phyloP scores from a whole-genome alignment of 2,888 invertebrate genomes.

The Melanotus villosus region DNA sequence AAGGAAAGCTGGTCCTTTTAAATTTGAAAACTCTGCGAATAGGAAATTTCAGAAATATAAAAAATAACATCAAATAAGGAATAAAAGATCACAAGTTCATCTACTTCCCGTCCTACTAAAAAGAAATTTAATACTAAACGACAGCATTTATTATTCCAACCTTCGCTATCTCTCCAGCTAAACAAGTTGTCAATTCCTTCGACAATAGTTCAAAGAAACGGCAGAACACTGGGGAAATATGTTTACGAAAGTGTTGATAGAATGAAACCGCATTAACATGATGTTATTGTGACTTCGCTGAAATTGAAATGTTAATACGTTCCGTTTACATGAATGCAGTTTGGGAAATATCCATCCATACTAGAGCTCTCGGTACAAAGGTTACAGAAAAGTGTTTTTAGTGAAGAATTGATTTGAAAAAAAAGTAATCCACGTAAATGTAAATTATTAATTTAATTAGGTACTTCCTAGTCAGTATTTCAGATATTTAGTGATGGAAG shows the following conservation, averaged over 20 bases:
- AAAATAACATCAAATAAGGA: background rate
- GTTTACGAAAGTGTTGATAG: conserved; percentile 61
- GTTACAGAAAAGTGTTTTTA: background rate
- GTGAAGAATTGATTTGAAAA: background rate
- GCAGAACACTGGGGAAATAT: conserved; percentile 68
- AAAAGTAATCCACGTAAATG: no score
- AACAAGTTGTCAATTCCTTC: conserved; percentile 65
- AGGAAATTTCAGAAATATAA: background rate
- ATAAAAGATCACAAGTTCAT: conserved; percentile 1
- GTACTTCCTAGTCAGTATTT: no score
- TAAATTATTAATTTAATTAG: no score
- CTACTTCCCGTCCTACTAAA: conserved; percentile 2
- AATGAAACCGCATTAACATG: conserved; percentile 63
- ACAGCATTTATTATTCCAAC: conserved; percentile 39
- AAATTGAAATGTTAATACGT: conserved; percentile 66
- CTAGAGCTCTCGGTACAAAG: background rate
- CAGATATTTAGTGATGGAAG: no score
- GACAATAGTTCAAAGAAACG: conserved; percentile 67
- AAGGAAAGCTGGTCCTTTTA: no score
- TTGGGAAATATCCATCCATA: conserved; percentile 13
- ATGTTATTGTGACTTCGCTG: conserved; percentile 65
- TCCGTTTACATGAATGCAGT: conserved; percentile 45
- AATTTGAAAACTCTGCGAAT: no score
- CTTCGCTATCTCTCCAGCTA: conserved; percentile 40
- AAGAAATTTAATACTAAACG: conserved; percentile 34